Evolutionary conservation across 2,888 invertebrate genomes (phyloP), one percentile per base, ranked within the genome.

Genomic region (Crocallis elinguaria): DNA sequence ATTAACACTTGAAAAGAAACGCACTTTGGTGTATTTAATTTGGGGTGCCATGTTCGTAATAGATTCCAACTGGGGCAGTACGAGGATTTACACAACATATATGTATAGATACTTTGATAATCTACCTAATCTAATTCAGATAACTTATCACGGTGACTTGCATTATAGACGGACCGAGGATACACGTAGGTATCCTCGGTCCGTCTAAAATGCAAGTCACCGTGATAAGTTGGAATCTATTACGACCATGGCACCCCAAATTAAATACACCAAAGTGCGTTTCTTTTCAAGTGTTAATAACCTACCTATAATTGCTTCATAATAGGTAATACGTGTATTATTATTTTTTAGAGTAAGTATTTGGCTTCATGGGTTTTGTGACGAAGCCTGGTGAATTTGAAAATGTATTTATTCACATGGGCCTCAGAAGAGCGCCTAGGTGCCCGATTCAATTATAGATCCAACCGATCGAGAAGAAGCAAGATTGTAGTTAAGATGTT

Each of bases 331-430:
- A n/a, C n/a, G n/a, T n/a, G n/a, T n/a, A n/a, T n/a, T n/a, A n/a
- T n/a, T n/a, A n/a, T 32, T 14, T 16, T 8, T 8, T 16, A 6
- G 16, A 33, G 8, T 19, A 11, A 11, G 43, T 56, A 23, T 56
- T 84, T 86, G 60, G 84, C 27, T 84, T 84, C 63, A 85, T 86
- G 69, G 84, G 46, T 86, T 86, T 85, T 94, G 95, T 46, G 94
- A 97, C 74, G 93, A n/a, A n/a, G n/a, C n/a, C n/a, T n/a, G n/a
- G n/a, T n/a, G n/a, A n/a, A n/a, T n/a, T n/a, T n/a, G n/a, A n/a
- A n/a, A n/a, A n/a, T n/a, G n/a, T n/a, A n/a, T n/a, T n/a, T n/a
- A n/a, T n/a, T n/a, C n/a, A n/a, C n/a, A n/a, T n/a, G n/a, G n/a
- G n/a, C n/a, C n/a, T n/a, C n/a, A n/a, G n/a, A n/a, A n/a, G n/a